Conservation (phyloP, 2,888 invertebrate species). For the Zootermopsis nevadensis region DNA sequence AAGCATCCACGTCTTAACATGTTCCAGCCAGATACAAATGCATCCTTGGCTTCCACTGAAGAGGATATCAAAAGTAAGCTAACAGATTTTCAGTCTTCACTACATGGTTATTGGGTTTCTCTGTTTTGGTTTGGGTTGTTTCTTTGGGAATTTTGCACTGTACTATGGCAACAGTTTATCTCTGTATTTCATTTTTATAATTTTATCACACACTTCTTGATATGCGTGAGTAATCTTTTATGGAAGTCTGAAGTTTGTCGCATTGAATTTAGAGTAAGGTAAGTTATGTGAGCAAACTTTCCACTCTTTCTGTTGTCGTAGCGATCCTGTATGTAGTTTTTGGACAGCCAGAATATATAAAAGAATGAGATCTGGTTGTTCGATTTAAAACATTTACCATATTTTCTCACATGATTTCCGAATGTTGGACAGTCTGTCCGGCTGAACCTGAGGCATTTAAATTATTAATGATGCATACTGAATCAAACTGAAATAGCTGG, state of each 20-base stretch:
- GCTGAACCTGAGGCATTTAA: no score
- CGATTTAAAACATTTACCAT: no score
- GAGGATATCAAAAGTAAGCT: constrained; percentile 52
- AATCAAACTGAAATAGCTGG: no score
- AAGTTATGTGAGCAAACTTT: background rate
- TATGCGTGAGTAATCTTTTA: background rate
- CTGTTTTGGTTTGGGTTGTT: background rate
- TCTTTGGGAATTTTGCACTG: background rate
- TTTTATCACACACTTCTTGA: background rate
- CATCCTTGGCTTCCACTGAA: constrained; percentile 12
- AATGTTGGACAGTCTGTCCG: no score
- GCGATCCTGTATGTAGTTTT: background rate
- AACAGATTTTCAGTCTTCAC: constrained; percentile 56
- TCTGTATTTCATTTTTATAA: background rate
- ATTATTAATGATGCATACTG: no score
- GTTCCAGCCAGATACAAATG: constrained; percentile 52
- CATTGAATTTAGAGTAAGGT: background rate
- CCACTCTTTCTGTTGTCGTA: background rate
- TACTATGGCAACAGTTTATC: background rate
- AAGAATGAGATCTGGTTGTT: no score
- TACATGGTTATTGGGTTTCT: constrained; percentile 21
- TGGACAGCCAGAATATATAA: background rate
- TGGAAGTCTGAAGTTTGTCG: background rate
- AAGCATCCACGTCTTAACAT: constrained; percentile 60
- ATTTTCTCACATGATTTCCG: no score